Evolutionary conservation across 2,888 invertebrate genomes (phyloP), one percentile per base, ranked within the genome.

Genomic region (Bedellia somnulentella): DNA sequence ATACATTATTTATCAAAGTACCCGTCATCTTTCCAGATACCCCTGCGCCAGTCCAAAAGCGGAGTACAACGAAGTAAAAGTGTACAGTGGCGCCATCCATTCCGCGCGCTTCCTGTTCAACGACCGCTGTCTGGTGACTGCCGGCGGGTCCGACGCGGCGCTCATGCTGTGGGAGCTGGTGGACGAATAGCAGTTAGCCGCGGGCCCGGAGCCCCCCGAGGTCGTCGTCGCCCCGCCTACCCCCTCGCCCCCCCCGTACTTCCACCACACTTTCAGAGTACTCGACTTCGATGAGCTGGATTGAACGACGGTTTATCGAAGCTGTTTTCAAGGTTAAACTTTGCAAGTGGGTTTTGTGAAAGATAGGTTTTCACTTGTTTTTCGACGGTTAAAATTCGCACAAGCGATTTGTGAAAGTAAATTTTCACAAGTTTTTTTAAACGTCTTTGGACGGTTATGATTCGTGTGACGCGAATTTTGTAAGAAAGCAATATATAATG

Each of bases 121-220:
- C 51, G 93, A 93, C 60, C 83, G 89, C 31, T 89, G 87, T 48
- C 73, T 93, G 35, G 85, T 92, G 31, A 89, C 89, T 11, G 86
- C 90, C 6, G 93, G 94, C 3, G 93, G 93, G 17, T 82, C 85
- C 39, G 93, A 93, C 54, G 93, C 93, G 15, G 87, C 89, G 5
- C 80, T 94, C 22, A 90, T 94, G 88, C 81, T 93, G 39, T 94
- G 93, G 93, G 90, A 91, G 62, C 70, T 92, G 38, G 85, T 87
- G 47, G 87, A 87, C 49, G 87, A 88, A 75, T 88, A 85, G 79
- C 80, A 55, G 41, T 49, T 42, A 41, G 51, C 44, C 37, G 58
- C 35, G 54, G 59, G 55, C 47, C 51, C 37, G 37, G 53, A 40
- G 26, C 57, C 64, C 33, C 68, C 71, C 17, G 58, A 60, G 40